A percentile compares a stretch with the other conserved stretches of the same genome.
Evolutionary conservation across 2,888 invertebrate genomes (phyloP).

Genomic region (Globia sparganii): DNA sequence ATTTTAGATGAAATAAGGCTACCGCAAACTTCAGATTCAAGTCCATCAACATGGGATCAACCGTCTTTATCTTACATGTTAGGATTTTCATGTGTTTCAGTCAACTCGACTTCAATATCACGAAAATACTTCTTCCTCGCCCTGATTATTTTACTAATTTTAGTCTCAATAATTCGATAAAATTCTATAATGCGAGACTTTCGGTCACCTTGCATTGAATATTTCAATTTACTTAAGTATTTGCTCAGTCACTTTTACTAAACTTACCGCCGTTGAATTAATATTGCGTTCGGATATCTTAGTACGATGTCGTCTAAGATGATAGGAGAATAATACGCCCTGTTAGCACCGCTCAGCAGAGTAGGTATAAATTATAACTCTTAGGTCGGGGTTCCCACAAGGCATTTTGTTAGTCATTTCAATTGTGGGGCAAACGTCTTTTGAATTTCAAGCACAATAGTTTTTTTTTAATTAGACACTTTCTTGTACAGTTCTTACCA

Average conservation of each 20-base stretch:
- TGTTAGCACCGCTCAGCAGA: background rate
- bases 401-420: background rate
- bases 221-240: constrained; percentile 5
- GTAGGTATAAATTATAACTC: background rate
- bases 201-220: constrained; percentile 54
- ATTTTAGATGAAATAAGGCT: background rate
- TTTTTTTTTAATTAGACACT: background rate
- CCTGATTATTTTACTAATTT: constrained; percentile 21
- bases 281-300: constrained; percentile 12
- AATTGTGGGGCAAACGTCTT: background rate
- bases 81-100: background rate
- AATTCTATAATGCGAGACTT: constrained; percentile 32
- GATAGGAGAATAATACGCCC: constrained; percentile 12
- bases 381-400: background rate
- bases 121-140: background rate
- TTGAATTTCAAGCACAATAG: background rate
- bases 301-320: background rate
- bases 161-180: background rate
- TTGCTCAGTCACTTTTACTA: constrained; percentile 22
- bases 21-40: background rate
- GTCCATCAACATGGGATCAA: background rate
- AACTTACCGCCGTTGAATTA: background rate
- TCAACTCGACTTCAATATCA: background rate
- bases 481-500: too few species aligned
- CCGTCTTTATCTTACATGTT: background rate